Evolutionary conservation across 2,797 vertebrate species (phyloP).

Genomic region (Microchirus variegatus): DNA sequence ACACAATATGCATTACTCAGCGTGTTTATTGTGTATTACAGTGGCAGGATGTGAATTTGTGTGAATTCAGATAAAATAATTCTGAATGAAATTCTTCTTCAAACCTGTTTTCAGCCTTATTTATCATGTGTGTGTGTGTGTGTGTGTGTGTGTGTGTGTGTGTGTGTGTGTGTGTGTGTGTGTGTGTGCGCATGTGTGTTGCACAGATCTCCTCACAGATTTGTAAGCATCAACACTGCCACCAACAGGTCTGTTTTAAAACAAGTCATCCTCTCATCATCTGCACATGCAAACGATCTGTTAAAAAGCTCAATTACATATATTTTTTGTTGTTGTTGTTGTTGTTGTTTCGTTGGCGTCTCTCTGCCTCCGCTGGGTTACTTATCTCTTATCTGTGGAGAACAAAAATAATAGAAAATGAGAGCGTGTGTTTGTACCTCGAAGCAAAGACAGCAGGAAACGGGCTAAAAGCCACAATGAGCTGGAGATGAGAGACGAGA

Average conservation of each 20-base stretch:
- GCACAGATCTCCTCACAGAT: slow-evolving; percentile 7
- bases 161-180: slow-evolving; percentile 23
- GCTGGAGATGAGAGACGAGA: slow-evolving; percentile 23
- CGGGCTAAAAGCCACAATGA: slow-evolving; percentile 16
- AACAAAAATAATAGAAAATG: background rate
- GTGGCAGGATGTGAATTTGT: slow-evolving; percentile 23
- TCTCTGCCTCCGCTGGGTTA: background rate
- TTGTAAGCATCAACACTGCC: slow-evolving; percentile 71
- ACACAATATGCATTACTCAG: background rate
- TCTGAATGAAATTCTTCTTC: slow-evolving; percentile 53
- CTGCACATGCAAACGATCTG: background rate
- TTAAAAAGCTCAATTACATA: no score
- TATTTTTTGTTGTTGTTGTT: no score
- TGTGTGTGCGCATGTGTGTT: no score
- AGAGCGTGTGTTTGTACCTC: background rate
- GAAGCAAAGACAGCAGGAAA: slow-evolving; percentile 10
- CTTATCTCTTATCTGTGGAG: background rate
- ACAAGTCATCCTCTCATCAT: slow-evolving; percentile 1
- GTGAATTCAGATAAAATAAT: slow-evolving; percentile 48
- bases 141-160: slow-evolving; percentile 13
- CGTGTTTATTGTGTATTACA: slow-evolving; percentile 18
- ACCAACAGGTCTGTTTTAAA: slow-evolving; percentile 53
- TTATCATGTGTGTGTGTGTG: slow-evolving; percentile 41
- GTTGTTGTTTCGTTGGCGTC: background rate
- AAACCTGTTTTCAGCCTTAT: slow-evolving; percentile 41